These are phyloP conservation scores for Beaufortia kweichowensis DNA, from an alignment of 2,113 vertebrate species.

Conservation along the genomic window DNA sequence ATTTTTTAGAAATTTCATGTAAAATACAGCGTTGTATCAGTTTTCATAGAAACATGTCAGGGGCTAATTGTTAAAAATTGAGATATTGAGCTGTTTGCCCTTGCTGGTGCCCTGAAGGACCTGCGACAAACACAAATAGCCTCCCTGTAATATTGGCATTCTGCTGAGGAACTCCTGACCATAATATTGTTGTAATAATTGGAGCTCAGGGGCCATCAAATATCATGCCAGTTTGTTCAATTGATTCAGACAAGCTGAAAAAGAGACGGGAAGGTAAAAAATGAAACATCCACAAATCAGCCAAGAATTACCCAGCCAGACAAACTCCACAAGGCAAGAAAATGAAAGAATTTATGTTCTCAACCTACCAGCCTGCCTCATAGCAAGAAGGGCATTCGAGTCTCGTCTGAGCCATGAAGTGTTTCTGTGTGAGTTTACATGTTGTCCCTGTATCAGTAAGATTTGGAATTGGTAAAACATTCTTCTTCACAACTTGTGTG, in stretches of 20 bases:
- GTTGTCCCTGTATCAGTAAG: too few relatives aligned
- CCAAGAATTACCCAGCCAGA: slow-evolving; percentile 31
- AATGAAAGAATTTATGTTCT: slow-evolving; percentile 45
- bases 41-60: slow-evolving; percentile 68
- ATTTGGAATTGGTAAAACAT: too few relatives aligned
- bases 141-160: slow-evolving; percentile 72
- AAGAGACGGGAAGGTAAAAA: slow-evolving; percentile 12
- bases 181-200: slow-evolving; percentile 79
- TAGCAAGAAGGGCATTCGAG: slow-evolving; percentile 18
- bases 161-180: slow-evolving; percentile 66
- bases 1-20: slow-evolving; percentile 62
- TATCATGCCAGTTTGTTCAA: slow-evolving; percentile 74
- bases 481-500: too few relatives aligned
- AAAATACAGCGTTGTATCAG: slow-evolving; percentile 62
- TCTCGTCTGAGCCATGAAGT: too few relatives aligned
- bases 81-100: slow-evolving; percentile 77
- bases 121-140: slow-evolving; percentile 71
- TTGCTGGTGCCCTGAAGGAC: slow-evolving; percentile 73
- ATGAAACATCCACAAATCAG: slow-evolving; percentile 30
- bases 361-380: slow-evolving; percentile 51
- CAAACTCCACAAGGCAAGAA: slow-evolving; percentile 9
- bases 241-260: slow-evolving; percentile 71
- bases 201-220: slow-evolving; percentile 74
- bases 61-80: slow-evolving; percentile 80
- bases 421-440: too few relatives aligned